Conservation (phyloP, 2,113 vertebrate genomes). For the Xyrauchen texanus region DNA sequence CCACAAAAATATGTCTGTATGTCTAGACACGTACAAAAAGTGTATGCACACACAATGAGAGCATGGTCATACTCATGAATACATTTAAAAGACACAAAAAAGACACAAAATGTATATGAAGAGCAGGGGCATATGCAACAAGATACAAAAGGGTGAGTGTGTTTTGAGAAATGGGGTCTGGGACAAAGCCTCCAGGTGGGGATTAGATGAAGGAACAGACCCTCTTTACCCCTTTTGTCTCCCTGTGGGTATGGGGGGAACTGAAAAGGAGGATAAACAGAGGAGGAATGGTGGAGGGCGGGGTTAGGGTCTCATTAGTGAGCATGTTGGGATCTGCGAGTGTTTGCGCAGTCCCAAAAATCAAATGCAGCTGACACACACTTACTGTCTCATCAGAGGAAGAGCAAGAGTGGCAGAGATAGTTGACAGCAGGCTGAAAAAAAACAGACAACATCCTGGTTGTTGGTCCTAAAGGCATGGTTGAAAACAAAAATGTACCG, state of each 20-base stretch:
- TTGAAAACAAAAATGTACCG: not conserved
- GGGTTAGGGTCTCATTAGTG: slow-evolving; percentile 29
- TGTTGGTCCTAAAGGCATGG: too few relatives aligned
- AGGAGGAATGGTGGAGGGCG: slow-evolving; percentile 39
- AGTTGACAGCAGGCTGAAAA: slow-evolving; percentile 32
- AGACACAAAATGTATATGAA: too few relatives aligned
- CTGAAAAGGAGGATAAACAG: slow-evolving; percentile 29
- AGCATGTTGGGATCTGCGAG: slow-evolving; percentile 27
- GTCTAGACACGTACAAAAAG: too few relatives aligned
- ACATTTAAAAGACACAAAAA: too few relatives aligned
- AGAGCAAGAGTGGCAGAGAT: slow-evolving; percentile 3
- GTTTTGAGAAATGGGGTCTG: not conserved
- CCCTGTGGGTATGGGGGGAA: not conserved
- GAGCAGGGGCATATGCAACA: not conserved
- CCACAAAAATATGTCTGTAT: not conserved
- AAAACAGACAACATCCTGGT: too few relatives aligned
- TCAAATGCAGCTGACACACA: slow-evolving; percentile 22
- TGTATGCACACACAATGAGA: too few relatives aligned
- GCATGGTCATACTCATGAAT: too few relatives aligned
- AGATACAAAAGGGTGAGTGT: slow-evolving; percentile 32
- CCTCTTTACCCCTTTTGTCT: slow-evolving; percentile 11
- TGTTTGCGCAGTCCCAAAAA: slow-evolving; percentile 33
- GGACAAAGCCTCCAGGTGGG: slow-evolving; percentile 51
- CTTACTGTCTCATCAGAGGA: not conserved
- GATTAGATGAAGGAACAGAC: slow-evolving; percentile 49